Conservation (phyloP, 1,140 invertebrate genomes). For the roundworm (Caenorhabditis elegans) region WBcel235 BX284602.5:11046001-11046500, state of each 20-base stretch:
- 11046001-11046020: background rate
- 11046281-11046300: background rate
- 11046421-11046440: constrained; percentile 30
- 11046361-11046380: constrained; percentile 36
- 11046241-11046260: background rate
- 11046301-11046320: constrained; percentile 35
- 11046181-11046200: constrained; percentile 14
- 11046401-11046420: constrained; percentile 39
- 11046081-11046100: background rate
- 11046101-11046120: too few species aligned
- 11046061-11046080: background rate
- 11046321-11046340: constrained; percentile 35
- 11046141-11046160: too few species aligned
- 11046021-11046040: constrained; percentile 6
- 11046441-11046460: constrained; percentile 25
- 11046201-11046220: background rate
- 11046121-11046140: too few species aligned
- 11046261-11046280: background rate
- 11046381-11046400: constrained; percentile 28
- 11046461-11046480: constrained; percentile 39
- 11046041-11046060: background rate
- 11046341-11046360: constrained; percentile 36
- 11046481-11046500: constrained; percentile 29
- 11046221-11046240: background rate
- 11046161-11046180: too few species aligned